phyloP scores from a whole-genome alignment of 2,888 invertebrate genomes.

The Malthinus flaveolus region DNA sequence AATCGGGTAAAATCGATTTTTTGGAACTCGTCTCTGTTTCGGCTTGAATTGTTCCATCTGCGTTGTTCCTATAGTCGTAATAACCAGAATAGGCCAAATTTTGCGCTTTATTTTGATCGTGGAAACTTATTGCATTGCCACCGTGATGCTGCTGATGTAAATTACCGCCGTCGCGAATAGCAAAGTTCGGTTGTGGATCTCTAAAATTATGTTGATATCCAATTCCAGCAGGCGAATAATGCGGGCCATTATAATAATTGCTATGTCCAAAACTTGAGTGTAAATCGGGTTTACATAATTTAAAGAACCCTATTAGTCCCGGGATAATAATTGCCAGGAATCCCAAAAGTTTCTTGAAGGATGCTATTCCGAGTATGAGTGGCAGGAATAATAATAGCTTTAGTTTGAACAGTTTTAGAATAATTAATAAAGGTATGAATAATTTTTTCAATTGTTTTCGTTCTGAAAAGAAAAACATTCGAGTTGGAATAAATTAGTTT shows the following conservation, averaged over 20 bases:
- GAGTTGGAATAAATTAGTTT: conserved; percentile 15
- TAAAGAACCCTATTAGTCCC: conserved; percentile 82
- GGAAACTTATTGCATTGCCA: conserved; percentile 64
- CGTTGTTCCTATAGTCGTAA: conserved; percentile 61
- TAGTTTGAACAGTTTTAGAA: conserved; percentile 82
- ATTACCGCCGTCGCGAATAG: conserved; percentile 48
- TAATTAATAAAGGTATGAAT: conserved; percentile 78
- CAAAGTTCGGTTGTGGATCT: conserved; percentile 53
- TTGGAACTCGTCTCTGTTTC: conserved; percentile 42
- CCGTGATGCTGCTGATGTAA: conserved; percentile 38
- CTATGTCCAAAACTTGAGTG: conserved; percentile 59
- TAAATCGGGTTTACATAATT: conserved; percentile 75
- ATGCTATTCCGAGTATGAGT: conserved; percentile 79
- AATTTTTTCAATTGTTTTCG: conserved; percentile 80
- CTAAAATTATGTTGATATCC: conserved; percentile 61
- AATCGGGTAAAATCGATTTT: conserved; percentile 54
- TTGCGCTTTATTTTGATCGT: conserved; percentile 62
- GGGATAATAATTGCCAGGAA: conserved; percentile 80
- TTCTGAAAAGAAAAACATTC: conserved; percentile 58
- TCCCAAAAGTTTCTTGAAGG: conserved; percentile 82
- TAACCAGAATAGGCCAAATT: conserved; percentile 77
- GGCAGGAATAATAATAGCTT: conserved; percentile 81
- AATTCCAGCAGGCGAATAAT: conserved; percentile 76
- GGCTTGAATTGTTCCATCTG: conserved; percentile 57
- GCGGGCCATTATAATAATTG: conserved; percentile 60